Base-by-base conservation (phyloP, 1,140 invertebrate species). In the Diorhabda sublineata region DNA sequence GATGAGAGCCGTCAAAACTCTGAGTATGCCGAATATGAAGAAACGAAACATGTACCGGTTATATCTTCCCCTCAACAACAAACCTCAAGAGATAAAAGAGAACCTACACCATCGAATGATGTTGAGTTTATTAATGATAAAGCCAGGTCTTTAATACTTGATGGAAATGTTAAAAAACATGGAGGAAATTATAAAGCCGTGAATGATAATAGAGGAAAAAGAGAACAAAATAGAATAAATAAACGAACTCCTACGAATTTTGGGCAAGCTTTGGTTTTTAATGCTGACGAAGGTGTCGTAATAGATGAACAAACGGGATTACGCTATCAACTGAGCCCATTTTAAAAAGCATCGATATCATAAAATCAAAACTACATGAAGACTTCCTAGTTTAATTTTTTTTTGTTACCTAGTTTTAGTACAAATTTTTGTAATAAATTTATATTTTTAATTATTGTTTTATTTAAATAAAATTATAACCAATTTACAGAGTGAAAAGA, bases 61-160 rank as follows among this genome's bases (percentile, higher is more conserved):
- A 42, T 65, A 9, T 52, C 47, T 52, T 44, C 62, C 9, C 9
- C 52, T 59, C 44, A 41, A 64, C 42, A n/a, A 61, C 43, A 57
- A 11, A 70, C 70, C 58, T 7, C 44, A 9, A 70, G 75, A 47
- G 73, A 63, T 3, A 78, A 78, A 61, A 69, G 76, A 44, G 71
- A 76, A 61, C 75, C 69, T 4, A 69, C 69, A 57, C 62, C 68
- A 11, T 64, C 68, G 7, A 57, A 61, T 43, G 77, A 78, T 59
- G 77, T 78, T 5, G 77, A 79, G 64, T 79, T 78, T 63, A 77
- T 79, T 9, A 76, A 71, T 57, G 74, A 74, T 44, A 67, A 71
- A 6, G 76, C 76, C 5, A 68, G 68, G 56, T 73, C 70, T 44
- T 66, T 71, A 58, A 66, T 74, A 3, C 45, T 75, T 11, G 69